A percentile compares a stretch with the other conserved stretches of the same genome.
phyloP scores from a whole-genome alignment of 2,113 vertebrate genomes.

The Melanostigma gelatinosum region DNA sequence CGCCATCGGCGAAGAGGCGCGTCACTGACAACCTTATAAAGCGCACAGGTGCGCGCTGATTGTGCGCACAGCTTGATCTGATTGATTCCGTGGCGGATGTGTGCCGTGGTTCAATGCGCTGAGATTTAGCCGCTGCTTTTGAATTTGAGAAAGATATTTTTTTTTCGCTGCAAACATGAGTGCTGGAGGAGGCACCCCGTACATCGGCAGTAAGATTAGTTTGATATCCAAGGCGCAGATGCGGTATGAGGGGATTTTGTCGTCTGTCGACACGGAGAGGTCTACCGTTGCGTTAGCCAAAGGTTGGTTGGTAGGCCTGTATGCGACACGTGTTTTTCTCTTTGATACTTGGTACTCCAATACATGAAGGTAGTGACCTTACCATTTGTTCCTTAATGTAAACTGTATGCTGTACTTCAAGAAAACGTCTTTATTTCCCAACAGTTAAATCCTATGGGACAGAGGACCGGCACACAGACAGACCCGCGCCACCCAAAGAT shows the following conservation, averaged over 20 bases:
- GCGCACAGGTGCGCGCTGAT: constrained; percentile 59
- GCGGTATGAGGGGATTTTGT: constrained; percentile 92
- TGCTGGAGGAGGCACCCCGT: constrained; percentile 87
- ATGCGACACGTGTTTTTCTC: not conserved
- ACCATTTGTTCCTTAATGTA: not conserved
- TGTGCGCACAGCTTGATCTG: constrained; percentile 10
- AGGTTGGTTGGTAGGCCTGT: constrained; percentile 74
- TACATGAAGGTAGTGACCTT: not conserved
- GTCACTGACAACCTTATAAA: constrained; percentile 46
- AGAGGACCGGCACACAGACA: constrained; percentile 92
- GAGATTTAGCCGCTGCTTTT: not conserved
- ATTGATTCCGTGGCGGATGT: not conserved
- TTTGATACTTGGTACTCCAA: not conserved
- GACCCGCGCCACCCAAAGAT: constrained; percentile 92
- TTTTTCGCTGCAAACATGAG: constrained; percentile 82
- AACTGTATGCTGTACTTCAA: not conserved
- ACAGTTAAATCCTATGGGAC: constrained; percentile 95
- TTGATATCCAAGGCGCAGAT: constrained; percentile 94
- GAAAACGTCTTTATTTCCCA: not conserved
- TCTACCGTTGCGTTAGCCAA: constrained; percentile 94
- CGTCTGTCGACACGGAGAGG: constrained; percentile 94
- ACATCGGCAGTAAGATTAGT: constrained; percentile 94
- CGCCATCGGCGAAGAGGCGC: not conserved
- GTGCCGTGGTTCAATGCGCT: rapidly evolving
- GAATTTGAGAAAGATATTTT: not conserved